Percentiles rank a stretch among this genome's conserved stretches.
Conservation (phyloP, 2,113 vertebrate species). For the Indicator maculatus region DNA sequence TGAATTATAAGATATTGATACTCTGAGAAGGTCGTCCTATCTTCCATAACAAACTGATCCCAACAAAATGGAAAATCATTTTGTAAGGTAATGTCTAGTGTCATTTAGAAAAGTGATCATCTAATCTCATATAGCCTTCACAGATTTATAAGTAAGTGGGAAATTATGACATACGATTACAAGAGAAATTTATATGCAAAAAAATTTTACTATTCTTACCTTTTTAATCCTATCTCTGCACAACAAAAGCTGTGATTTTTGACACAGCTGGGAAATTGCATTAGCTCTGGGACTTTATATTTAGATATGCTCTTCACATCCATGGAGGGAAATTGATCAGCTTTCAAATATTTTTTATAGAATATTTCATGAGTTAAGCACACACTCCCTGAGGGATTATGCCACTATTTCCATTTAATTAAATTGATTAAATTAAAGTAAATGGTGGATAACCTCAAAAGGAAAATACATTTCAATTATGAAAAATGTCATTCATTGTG, state of each 20-base stretch:
- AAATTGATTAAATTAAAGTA: constrained; percentile 74
- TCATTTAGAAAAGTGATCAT: background rate
- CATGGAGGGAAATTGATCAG: background rate
- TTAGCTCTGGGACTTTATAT: background rate
- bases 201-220: background rate
- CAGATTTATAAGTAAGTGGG: background rate
- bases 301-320: constrained; percentile 44
- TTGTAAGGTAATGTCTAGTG: background rate
- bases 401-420: constrained; percentile 73
- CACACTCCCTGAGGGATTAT: constrained; percentile 38
- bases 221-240: background rate
- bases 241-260: background rate
- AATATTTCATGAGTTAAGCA: constrained; percentile 60
- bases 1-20: background rate
- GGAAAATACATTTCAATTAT: constrained; percentile 50
- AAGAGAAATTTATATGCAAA: background rate
- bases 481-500: constrained; percentile 17
- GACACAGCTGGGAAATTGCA: background rate
- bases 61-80: background rate
- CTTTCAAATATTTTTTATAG: constrained; percentile 70
- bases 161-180: background rate
- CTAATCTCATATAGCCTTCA: background rate
- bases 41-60: background rate
- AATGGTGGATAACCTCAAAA: constrained; percentile 53
- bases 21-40: background rate